Base-by-base conservation (phyloP, 1,140 invertebrate genomes). In the Sinonovacula constricta region DNA sequence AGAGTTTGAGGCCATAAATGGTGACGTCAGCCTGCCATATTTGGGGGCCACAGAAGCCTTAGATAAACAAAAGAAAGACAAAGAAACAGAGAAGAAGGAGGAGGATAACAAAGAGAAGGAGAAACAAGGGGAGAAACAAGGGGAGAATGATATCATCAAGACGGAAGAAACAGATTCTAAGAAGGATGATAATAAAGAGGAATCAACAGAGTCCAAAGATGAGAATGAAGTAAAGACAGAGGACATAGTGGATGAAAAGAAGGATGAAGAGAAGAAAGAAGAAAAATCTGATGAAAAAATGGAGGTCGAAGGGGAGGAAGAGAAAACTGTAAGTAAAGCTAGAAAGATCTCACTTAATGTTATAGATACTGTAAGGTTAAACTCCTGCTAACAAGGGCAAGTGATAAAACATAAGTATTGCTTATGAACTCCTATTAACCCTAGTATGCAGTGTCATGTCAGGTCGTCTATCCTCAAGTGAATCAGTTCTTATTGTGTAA, bases 1-100 rank as follows among this genome's bases (percentile, higher is more conserved):
- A 91, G 98, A 99, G 87, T 99, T 99, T 91, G 98, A 99, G 90
- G 94, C 96, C 83, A 98, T 99, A 67, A 99, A 99, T 90, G 98
- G 98, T 0, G 96, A 97, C 82, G 98, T 98, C 89, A 99, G 97
- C 80, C 98, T 99, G 96, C 97, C 98, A 3, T 87, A 91, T 74
- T 51, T 90, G 22, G 81, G 97, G 81, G 95, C 97, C 26, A 93
- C 95, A 4, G 96, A 96, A 84, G 94, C 95, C 0, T 77, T 88
- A 5, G 88, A 91, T 33, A 89, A 87, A 39, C 59, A 87, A 28
- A 90, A 91, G 72, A 87, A 88, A 30, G 88, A 87, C 60, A 85
- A 85, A 65, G 80, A 88, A 0, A 92, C 95, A 0, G 94, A 93
- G 86, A 95, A 95, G 0, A 90, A 90, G 76, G 91, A 92, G 30